Evolutionary conservation across 2,113 vertebrate species (phyloP).

Genomic region (Anhinga rufa): DNA sequence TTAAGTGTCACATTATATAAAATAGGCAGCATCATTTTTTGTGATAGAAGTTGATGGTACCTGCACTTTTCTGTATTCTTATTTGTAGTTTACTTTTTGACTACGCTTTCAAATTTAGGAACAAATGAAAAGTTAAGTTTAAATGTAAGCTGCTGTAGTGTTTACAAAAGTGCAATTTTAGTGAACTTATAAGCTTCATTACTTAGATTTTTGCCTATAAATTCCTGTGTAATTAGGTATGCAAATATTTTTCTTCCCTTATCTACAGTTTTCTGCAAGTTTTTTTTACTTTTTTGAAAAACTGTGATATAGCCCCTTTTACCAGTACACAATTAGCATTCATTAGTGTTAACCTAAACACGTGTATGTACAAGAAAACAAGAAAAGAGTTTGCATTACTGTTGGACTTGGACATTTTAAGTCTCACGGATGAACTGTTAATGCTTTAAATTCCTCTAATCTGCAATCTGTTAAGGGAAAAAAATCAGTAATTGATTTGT

Average conservation of each 20-base stretch:
- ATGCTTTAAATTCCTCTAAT: constrained; percentile 24
- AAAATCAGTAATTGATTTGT: neutral
- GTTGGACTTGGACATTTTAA: neutral
- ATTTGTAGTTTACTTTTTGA: neutral
- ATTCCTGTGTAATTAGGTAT: neutral
- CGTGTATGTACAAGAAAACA: fast-evolving
- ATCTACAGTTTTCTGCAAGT: neutral
- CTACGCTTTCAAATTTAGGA: neutral
- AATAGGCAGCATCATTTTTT: neutral
- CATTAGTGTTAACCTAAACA: neutral
- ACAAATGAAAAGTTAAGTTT: neutral
- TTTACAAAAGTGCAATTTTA: neutral
- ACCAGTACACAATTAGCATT: neutral
- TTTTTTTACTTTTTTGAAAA: neutral
- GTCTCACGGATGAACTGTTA: neutral
- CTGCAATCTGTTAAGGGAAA: neutral
- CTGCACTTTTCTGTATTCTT: neutral
- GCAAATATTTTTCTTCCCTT: neutral
- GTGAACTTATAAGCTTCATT: neutral
- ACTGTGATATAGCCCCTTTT: neutral
- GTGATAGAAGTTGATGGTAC: constrained; percentile 36
- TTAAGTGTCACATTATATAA: constrained; percentile 64
- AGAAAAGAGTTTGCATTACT: neutral
- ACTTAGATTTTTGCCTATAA: neutral
- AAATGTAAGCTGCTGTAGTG: neutral